Conservation (phyloP, 1,140 invertebrate genomes). For the Leptestheria dahalacensis region DNA sequence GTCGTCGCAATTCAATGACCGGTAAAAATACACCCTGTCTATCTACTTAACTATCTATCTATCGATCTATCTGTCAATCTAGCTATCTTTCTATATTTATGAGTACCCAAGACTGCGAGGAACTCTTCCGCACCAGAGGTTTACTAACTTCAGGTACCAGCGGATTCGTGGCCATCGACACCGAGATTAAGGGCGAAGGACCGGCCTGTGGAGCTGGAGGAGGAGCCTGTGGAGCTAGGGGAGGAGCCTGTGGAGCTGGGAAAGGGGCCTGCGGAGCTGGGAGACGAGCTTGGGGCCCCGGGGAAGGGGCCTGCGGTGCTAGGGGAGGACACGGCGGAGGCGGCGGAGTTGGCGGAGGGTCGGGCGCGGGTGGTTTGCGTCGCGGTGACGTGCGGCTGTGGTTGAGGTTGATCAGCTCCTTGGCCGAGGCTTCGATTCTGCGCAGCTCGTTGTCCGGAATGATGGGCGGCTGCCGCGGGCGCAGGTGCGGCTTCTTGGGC, state of each 20-base stretch:
- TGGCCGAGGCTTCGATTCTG: constrained; percentile 20
- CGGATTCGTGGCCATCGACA: neutral
- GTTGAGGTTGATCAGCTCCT: constrained; percentile 17
- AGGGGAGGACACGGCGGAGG: neutral
- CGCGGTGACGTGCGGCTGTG: constrained; percentile 3
- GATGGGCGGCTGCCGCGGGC: constrained; percentile 24
- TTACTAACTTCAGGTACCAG: neutral
- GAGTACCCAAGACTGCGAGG: neutral
- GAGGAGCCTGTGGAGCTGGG: neutral
- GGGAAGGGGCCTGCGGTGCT: neutral
- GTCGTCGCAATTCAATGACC: too few species aligned
- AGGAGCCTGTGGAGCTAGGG: neutral
- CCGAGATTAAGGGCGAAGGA: neutral
- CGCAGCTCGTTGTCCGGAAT: constrained; percentile 34
- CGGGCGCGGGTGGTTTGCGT: constrained; percentile 16
- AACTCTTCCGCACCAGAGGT: neutral
- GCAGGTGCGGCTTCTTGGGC: constrained; percentile 56
- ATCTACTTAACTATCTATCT: too few species aligned
- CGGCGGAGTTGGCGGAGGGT: constrained; percentile 4
- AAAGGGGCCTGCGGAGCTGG: neutral
- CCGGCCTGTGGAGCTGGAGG: neutral
- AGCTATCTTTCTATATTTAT: too few species aligned
- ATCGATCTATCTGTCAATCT: too few species aligned
- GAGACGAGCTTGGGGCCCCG: neutral
- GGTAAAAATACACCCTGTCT: too few species aligned